These are phyloP conservation scores for Silurus glanis DNA, from an alignment of 2,113 vertebrate genomes.

Conservation along the genomic window DNA sequence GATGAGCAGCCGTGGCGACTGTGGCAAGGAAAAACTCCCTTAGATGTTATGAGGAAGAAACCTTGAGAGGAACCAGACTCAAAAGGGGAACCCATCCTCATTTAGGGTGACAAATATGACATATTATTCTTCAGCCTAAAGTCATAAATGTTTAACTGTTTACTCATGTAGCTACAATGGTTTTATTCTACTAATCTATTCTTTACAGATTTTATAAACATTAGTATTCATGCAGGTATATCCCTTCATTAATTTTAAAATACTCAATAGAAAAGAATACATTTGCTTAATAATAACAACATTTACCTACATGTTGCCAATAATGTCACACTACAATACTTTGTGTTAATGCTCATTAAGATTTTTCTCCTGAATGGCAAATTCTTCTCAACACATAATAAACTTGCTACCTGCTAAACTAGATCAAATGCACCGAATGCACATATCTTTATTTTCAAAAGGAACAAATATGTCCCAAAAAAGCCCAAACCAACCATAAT, in stretches of 20 bases:
- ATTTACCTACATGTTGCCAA: background rate
- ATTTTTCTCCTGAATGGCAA: background rate
- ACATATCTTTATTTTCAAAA: background rate
- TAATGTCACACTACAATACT: background rate
- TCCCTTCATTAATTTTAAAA: background rate
- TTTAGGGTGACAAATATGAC: no score
- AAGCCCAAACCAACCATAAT: background rate
- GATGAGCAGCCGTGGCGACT: no score
- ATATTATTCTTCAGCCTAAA: background rate
- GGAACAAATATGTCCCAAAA: background rate
- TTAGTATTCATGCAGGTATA: background rate
- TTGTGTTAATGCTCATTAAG: background rate
- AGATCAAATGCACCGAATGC: background rate
- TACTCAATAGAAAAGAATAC: background rate
- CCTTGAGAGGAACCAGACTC: no score
- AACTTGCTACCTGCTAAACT: background rate
- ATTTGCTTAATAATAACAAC: background rate
- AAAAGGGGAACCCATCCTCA: no score
- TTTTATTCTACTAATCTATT: background rate
- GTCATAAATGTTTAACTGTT: background rate
- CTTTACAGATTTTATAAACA: background rate
- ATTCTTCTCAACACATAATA: background rate
- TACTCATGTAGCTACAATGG: background rate
- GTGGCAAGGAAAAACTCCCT: no score
- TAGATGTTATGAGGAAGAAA: no score